phyloP scores from a whole-genome alignment of 2,888 invertebrate genomes.

The Synergus gifuensis region DNA sequence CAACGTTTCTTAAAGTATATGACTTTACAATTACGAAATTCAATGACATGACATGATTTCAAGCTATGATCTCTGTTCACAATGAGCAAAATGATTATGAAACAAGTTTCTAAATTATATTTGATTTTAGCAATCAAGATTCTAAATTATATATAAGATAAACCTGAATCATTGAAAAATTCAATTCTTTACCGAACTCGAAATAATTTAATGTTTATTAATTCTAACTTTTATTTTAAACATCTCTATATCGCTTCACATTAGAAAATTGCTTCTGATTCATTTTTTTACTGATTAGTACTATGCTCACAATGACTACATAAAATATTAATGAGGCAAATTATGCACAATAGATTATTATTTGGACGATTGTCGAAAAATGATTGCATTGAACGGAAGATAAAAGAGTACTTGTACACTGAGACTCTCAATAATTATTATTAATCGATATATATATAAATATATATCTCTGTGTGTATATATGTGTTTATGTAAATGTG shows the following conservation, averaged over 20 bases:
- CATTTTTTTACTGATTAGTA: slow-evolving; percentile 15
- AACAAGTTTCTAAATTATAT: not conserved
- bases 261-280: not conserved
- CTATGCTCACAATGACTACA: slow-evolving; percentile 14
- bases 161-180: not conserved
- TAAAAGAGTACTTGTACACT: slow-evolving; percentile 50
- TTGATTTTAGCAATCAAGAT: not conserved
- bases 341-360: slow-evolving; percentile 35
- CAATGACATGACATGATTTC: slow-evolving; percentile 36
- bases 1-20: slow-evolving; percentile 24
- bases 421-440: slow-evolving; percentile 52
- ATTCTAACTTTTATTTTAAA: not conserved
- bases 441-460: slow-evolving; percentile 48
- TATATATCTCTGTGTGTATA: not conserved
- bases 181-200: not conserved
- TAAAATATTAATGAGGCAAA: slow-evolving; percentile 28
- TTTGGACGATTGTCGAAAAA: slow-evolving; percentile 32
- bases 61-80: slow-evolving; percentile 20
- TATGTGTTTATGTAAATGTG: not conserved
- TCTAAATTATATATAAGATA: not conserved
- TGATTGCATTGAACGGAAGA: slow-evolving; percentile 31
- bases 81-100: slow-evolving; percentile 6
- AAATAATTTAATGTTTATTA: slow-evolving; percentile 2
- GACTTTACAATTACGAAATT: slow-evolving; percentile 34
- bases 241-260: not conserved